Evolutionary conservation across 2,797 vertebrate genomes (phyloP).

Genomic region (Premnoplex brunnescens): DNA sequence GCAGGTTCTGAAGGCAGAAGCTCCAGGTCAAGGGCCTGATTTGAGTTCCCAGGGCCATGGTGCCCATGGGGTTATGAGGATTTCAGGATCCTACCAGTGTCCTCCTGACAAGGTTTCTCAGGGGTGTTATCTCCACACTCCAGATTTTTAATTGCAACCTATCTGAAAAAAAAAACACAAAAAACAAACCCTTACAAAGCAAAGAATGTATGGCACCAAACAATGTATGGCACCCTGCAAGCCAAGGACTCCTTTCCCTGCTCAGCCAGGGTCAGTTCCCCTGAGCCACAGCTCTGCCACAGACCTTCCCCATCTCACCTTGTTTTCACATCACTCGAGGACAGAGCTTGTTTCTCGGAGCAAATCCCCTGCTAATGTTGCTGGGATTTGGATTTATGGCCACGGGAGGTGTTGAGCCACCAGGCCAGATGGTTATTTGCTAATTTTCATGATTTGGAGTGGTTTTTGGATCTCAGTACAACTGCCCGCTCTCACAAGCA

Average conservation of each 20-base stretch:
- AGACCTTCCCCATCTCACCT: background rate
- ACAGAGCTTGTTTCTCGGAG: background rate
- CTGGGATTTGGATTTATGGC: constrained; percentile 57
- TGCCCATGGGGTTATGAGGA: background rate
- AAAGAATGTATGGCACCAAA: background rate
- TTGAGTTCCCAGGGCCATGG: accelerated
- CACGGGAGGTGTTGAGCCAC: constrained; percentile 44
- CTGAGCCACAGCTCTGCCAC: background rate
- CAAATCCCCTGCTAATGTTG: constrained; percentile 36
- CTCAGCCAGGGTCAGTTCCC: background rate
- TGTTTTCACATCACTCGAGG: constrained; percentile 15
- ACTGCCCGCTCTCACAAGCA: background rate
- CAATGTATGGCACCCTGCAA: background rate
- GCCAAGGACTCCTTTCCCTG: background rate
- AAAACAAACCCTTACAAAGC: background rate
- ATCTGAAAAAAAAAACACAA: background rate
- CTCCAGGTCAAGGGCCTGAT: background rate
- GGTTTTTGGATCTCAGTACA: constrained; percentile 17
- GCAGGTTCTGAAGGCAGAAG: background rate
- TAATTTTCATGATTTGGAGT: constrained; percentile 20
- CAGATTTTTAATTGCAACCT: background rate
- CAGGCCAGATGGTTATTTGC: constrained; percentile 53
- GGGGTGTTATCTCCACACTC: background rate
- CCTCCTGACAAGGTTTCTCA: background rate
- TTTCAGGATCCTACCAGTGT: background rate